Evolutionary conservation across 2,797 vertebrate species (phyloP).

Genomic region (Anisognathus igniventris): DNA sequence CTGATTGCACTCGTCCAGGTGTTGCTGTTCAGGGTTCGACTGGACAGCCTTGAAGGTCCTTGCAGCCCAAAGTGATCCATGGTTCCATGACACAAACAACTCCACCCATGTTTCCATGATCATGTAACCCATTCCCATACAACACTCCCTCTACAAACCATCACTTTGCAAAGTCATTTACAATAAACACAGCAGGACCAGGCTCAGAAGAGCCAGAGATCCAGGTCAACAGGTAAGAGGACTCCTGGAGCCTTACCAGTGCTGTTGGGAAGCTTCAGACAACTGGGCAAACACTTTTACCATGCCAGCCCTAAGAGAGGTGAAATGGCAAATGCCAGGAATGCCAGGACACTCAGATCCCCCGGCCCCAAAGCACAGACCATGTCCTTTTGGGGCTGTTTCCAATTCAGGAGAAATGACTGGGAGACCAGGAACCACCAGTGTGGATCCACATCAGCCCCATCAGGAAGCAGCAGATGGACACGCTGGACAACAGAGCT

Average conservation of each 20-base stretch:
- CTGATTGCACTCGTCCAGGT: neutral
- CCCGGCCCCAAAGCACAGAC: neutral
- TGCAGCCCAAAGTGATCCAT: neutral
- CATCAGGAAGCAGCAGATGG: neutral
- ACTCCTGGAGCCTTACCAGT: neutral
- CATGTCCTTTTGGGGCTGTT: rapidly evolving
- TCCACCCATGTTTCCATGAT: neutral
- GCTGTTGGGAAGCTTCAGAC: neutral
- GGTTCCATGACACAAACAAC: neutral
- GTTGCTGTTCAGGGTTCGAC: neutral
- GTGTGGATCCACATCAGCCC: neutral
- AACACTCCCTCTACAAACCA: neutral
- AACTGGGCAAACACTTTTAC: neutral
- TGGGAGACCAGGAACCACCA: rapidly evolving
- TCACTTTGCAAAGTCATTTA: neutral
- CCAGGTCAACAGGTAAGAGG: rapidly evolving
- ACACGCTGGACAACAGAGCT: rapidly evolving
- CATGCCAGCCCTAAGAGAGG: rapidly evolving
- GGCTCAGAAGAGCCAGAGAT: neutral
- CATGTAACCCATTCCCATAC: neutral
- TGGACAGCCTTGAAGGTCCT: neutral
- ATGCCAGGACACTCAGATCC: neutral
- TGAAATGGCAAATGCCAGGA: neutral
- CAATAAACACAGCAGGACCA: rapidly evolving
- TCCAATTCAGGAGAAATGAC: rapidly evolving